These are phyloP conservation scores for Apeira syringaria DNA, from an alignment of 2,888 invertebrate genomes.

Conservation along the genomic window DNA sequence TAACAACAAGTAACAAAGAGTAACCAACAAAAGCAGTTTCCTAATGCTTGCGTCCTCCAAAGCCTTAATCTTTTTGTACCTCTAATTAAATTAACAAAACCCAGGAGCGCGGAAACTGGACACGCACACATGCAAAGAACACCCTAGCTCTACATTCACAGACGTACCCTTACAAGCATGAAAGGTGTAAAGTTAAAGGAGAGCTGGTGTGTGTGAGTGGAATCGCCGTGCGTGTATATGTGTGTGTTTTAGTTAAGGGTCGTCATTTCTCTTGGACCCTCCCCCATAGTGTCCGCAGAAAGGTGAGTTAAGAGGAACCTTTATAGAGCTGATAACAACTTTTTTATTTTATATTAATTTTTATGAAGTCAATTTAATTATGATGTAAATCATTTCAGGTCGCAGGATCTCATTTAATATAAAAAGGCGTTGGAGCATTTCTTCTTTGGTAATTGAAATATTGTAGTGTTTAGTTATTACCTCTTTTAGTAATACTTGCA, in stretches of 20 bases:
- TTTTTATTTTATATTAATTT: no score
- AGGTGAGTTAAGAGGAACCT: slow-evolving; percentile 77
- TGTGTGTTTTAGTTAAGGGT: slow-evolving; percentile 84
- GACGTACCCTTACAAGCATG: slow-evolving; percentile 42
- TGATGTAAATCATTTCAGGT: no score
- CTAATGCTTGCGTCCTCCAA: slow-evolving; percentile 76
- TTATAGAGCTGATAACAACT: slow-evolving; percentile 51
- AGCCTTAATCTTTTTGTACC: slow-evolving; percentile 82
- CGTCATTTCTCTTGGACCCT: slow-evolving; percentile 84
- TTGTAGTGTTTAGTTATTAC: no score
- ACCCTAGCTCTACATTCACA: slow-evolving; percentile 42
- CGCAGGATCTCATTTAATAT: no score
- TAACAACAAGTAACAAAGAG: slow-evolving; percentile 37
- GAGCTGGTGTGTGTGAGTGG: slow-evolving; percentile 51
- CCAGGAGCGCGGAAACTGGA: slow-evolving; percentile 81
- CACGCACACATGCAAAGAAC: slow-evolving; percentile 59
- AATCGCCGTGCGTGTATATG: slow-evolving; percentile 66
- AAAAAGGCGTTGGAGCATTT: no score
- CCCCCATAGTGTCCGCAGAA: slow-evolving; percentile 83
- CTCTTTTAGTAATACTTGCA: no score
- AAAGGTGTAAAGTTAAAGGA: slow-evolving; percentile 44
- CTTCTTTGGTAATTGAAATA: no score
- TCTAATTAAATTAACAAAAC: slow-evolving; percentile 84
- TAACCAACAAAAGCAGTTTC: slow-evolving; percentile 70
- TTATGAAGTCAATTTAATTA: no score